phyloP scores from a whole-genome alignment of 2,113 vertebrate species.

The Tamias sibiricus region DNA sequence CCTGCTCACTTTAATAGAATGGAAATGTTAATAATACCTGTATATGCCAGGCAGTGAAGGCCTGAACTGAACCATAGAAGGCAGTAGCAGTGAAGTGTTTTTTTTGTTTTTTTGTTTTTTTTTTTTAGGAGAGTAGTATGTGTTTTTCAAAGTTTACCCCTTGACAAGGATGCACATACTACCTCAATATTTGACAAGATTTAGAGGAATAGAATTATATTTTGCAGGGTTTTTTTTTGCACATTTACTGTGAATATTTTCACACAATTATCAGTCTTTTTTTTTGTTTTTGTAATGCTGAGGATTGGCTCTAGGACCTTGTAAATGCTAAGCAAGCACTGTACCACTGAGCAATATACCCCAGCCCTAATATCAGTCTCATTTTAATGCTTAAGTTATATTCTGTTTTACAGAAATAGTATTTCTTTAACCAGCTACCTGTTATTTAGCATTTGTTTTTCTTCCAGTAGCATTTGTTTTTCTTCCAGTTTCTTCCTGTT shows the following conservation, averaged over 20 bases:
- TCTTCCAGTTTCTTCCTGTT: not conserved
- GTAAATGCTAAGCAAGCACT: not conserved
- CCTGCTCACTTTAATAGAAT: not conserved
- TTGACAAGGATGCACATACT: not conserved
- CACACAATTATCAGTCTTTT: not conserved
- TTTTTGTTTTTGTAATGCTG: not conserved
- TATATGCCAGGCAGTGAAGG: not conserved
- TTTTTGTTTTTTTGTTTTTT: not conserved
- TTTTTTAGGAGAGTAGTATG: not conserved
- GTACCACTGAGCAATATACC: not conserved
- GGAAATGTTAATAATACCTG: not conserved
- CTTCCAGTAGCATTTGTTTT: not conserved
- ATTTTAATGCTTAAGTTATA: not conserved
- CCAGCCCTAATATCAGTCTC: not conserved
- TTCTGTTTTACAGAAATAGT: not conserved
- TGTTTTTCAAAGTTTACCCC: not conserved
- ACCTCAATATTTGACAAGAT: slow-evolving; percentile 21
- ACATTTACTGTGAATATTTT: not conserved
- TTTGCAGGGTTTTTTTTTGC: not conserved
- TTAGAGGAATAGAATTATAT: not conserved
- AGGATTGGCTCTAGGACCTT: not conserved
- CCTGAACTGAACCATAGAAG: not conserved
- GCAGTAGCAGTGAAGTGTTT: not conserved
- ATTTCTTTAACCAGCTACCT: not conserved
- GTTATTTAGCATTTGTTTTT: not conserved